phyloP scores from a whole-genome alignment of 1,140 invertebrate genomes.

The Maconellicoccus hirsutus region DNA sequence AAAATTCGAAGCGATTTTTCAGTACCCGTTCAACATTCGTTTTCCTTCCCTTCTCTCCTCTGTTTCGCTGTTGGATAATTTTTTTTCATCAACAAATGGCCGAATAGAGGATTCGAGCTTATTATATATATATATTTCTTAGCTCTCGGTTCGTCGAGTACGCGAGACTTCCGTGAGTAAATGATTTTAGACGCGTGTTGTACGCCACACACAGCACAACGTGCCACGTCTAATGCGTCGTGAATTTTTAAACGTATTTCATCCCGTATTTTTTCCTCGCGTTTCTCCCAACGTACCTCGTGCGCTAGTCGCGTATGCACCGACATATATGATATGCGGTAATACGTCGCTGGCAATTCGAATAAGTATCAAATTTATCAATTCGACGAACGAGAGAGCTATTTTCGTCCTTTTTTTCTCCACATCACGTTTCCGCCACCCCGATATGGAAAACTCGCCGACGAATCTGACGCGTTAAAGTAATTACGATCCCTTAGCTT shows the following conservation, averaged over 20 bases:
- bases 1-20: background rate
- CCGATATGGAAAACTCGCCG: too few relatives aligned
- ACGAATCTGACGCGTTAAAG: too few relatives aligned
- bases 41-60: background rate
- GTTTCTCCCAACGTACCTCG: too few relatives aligned
- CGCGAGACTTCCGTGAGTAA: background rate
- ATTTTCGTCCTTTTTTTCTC: too few relatives aligned
- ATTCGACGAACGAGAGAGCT: too few relatives aligned
- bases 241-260: background rate
- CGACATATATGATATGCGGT: too few relatives aligned
- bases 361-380: background rate
- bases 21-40: background rate
- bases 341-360: background rate
- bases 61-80: too few relatives aligned
- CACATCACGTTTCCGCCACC: too few relatives aligned
- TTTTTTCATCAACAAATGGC: constrained; percentile 9
- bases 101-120: background rate
- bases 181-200: constrained; percentile 4
- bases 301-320: too few relatives aligned
- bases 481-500: too few relatives aligned
- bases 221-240: background rate
- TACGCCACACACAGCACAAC: background rate
- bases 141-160: background rate
- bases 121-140: background rate
- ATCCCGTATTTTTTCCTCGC: background rate